Conservation (phyloP, 2,888 invertebrate genomes). For the Erebia palarica region DNA sequence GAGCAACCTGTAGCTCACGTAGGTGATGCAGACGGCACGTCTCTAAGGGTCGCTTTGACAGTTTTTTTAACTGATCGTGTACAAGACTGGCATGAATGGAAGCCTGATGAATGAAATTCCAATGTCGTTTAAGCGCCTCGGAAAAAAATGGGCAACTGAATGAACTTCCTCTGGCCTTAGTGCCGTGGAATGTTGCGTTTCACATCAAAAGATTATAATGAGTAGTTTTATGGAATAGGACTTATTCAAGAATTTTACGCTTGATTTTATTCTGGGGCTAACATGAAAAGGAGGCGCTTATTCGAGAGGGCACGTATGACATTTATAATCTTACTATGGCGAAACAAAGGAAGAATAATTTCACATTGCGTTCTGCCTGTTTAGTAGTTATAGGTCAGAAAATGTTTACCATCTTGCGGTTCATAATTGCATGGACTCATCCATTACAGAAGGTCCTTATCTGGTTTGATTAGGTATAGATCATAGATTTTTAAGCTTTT, state of each 20-base stretch:
- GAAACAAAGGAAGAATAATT: no score
- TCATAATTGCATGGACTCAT: no score
- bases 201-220: slow-evolving; percentile 6
- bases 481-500: no score
- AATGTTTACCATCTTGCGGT: no score
- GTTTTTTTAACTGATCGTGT: slow-evolving; percentile 59
- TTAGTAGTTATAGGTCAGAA: no score
- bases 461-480: no score
- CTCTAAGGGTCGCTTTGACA: slow-evolving; percentile 61
- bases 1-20: slow-evolving; percentile 57
- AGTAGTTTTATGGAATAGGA: neutral
- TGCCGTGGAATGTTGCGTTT: slow-evolving; percentile 36
- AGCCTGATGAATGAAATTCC: slow-evolving; percentile 75
- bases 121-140: slow-evolving; percentile 65
- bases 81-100: slow-evolving; percentile 69
- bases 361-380: no score
- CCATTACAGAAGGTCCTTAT: no score
- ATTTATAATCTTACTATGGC: no score
- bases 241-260: neutral
- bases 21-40: slow-evolving; percentile 71
- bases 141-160: slow-evolving; percentile 58
- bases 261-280: neutral
- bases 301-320: no score
- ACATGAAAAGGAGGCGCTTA: neutral
- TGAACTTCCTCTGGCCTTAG: slow-evolving; percentile 62